Evolutionary conservation across 1,140 invertebrate genomes (phyloP).

Genomic region (Eumaeus atala): DNA sequence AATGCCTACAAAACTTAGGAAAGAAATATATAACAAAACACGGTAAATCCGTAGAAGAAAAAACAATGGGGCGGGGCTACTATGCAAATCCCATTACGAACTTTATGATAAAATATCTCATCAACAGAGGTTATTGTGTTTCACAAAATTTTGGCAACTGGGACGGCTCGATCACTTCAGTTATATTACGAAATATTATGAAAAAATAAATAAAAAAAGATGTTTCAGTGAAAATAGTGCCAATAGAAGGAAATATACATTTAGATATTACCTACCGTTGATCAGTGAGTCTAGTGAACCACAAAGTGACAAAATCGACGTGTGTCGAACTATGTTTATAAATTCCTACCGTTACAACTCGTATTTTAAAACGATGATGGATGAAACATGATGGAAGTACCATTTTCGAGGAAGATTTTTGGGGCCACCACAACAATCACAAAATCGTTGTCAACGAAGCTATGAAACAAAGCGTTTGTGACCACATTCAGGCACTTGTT

Average conservation of each 20-base stretch:
- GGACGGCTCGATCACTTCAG: constrained; percentile 16
- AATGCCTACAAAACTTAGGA: constrained; percentile 12
- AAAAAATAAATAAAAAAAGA: constrained; percentile 18
- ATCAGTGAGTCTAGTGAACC: constrained; percentile 4
- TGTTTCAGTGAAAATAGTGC: constrained; percentile 6
- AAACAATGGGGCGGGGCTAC: neutral
- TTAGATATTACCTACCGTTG: constrained; percentile 19
- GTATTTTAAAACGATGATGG: constrained; percentile 22
- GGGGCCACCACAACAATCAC: constrained; percentile 20
- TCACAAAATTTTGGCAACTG: constrained; percentile 23
- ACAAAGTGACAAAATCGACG: constrained; percentile 19
- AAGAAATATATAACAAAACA: constrained; percentile 14
- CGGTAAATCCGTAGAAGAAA: too few species aligned
- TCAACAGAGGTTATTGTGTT: constrained; percentile 12
- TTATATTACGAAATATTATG: constrained; percentile 18
- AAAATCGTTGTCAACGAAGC: constrained; percentile 19
- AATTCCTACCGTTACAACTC: constrained; percentile 18
- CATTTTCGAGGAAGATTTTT: constrained; percentile 19
- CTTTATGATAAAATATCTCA: constrained; percentile 10
- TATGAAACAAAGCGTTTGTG: constrained; percentile 20
- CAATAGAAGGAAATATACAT: constrained; percentile 20
- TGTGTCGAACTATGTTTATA: constrained; percentile 26
- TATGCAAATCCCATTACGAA: constrained; percentile 10
- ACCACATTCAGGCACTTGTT: constrained; percentile 8
- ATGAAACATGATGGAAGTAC: too few species aligned